A percentile compares a stretch with the other conserved stretches of the same genome.
Conservation (phyloP, 1,140 invertebrate genomes). For the Caenorhabditis brenneri region DNA sequence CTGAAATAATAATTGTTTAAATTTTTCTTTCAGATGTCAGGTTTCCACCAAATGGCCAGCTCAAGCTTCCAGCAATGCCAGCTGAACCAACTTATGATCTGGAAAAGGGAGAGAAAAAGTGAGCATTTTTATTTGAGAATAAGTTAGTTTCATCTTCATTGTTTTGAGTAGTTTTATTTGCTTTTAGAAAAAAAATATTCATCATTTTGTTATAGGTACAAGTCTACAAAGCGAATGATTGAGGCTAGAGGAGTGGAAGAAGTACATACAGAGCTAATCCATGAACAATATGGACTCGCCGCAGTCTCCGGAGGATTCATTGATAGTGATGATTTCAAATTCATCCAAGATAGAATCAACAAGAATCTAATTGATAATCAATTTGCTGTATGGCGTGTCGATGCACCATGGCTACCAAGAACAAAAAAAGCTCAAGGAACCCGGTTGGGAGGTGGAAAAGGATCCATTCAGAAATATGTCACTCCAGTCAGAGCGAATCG, state of each 20-base stretch:
- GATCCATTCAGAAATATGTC: slow-evolving; percentile 90
- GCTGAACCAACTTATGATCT: slow-evolving; percentile 64
- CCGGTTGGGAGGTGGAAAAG: slow-evolving; percentile 94
- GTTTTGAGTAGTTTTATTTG: neutral
- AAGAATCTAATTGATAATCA: slow-evolving; percentile 66
- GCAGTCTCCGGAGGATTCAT: slow-evolving; percentile 67
- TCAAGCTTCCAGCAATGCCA: slow-evolving; percentile 66
- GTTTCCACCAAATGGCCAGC: slow-evolving; percentile 68
- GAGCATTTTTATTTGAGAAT: neutral
- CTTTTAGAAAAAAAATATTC: neutral
- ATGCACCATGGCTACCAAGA: slow-evolving; percentile 90
- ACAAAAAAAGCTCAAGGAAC: slow-evolving; percentile 83
- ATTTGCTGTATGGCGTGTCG: slow-evolving; percentile 90
- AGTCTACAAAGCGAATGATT: slow-evolving; percentile 62
- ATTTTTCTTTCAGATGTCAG: slow-evolving; percentile 63
- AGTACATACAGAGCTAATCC: slow-evolving; percentile 68
- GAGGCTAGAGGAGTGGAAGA: slow-evolving; percentile 68
- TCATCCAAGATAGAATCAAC: slow-evolving; percentile 64
- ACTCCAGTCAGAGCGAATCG: slow-evolving; percentile 87
- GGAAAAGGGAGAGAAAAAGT: slow-evolving; percentile 64
- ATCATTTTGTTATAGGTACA: slow-evolving; percentile 43
- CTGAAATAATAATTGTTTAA: too few species aligned
- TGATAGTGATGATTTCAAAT: slow-evolving; percentile 64
- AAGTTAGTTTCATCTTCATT: slow-evolving; percentile 49
- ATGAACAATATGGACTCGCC: slow-evolving; percentile 66